Base-by-base conservation (phyloP, 2,113 vertebrate genomes). In the Puntigrus tetrazona region DNA sequence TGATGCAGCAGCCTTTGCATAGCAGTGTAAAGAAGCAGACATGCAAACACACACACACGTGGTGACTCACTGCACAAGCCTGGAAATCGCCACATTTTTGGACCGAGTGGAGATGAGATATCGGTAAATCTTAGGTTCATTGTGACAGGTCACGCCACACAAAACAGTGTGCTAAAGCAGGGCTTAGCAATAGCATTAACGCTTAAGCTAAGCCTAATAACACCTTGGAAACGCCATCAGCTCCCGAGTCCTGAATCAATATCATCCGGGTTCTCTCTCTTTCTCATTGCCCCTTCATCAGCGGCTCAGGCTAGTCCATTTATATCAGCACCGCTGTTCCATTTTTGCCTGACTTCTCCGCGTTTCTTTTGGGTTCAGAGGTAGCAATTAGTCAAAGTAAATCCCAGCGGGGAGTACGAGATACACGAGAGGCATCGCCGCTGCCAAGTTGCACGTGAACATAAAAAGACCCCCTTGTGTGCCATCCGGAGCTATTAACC, bases 401-500 rank as follows among this genome's bases (percentile, higher is more conserved):
- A 87, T 85, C 67, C 63, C 25, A 73, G 73, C 45, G 57, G 84
- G 81, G 85, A 65, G 78, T n/a, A 50, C n/a, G 38, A 70, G 67
- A 38, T 77, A 85, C 85, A 88, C 88, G 61, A 87, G 80, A 87
- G 85, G 79, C 11, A 43, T 27, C 82, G 65, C 82, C 34, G 81
- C 86, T 85, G 86, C 78, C 88, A 88, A 86, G 83, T 69, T 70
- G 27, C 41, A 76, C 61, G 31, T 79, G 84, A 80, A 67, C 82
- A 78, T 86, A 82, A 84, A 81, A 50, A 78, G 78, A 79, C 73
- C 67, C 85, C 75, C 82, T 80, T 45, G 14, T 5, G 55, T 73
- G 78, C 67, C 78, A 86, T 88, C 87, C 47, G 79, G 87, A 69
- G 55, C 80, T 34, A 86, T 90, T 90, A 87, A 87, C 87, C 86